These are phyloP conservation scores for Phyllostomus hastatus DNA, from an alignment of 2,113 vertebrate species.

Conservation along the genomic window DNA sequence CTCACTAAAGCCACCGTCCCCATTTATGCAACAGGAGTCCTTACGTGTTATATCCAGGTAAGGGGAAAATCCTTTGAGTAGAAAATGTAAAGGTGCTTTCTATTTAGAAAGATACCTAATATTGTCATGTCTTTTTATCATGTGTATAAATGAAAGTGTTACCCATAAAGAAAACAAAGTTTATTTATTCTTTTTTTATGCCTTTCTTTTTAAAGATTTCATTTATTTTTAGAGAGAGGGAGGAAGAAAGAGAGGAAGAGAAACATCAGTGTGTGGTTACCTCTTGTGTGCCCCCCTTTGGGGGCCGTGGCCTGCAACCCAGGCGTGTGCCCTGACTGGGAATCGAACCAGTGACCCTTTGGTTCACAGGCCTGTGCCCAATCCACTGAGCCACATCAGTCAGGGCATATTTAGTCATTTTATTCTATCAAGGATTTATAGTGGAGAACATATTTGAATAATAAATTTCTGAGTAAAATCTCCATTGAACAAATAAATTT, in stretches of 20 bases:
- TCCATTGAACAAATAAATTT: slow-evolving; percentile 6
- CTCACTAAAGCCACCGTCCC: slow-evolving; percentile 99
- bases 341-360: too few relatives aligned
- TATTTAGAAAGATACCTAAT: background rate
- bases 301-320: too few relatives aligned
- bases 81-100: background rate
- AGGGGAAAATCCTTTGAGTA: background rate
- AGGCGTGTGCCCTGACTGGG: too few relatives aligned
- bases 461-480: background rate
- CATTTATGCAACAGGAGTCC: slow-evolving; percentile 98
- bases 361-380: too few relatives aligned
- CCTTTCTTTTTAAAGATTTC: too few relatives aligned
- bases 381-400: too few relatives aligned
- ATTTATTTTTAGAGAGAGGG: too few relatives aligned
- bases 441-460: background rate
- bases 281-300: too few relatives aligned
- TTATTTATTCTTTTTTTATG: background rate
- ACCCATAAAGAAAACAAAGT: slow-evolving; percentile 1
- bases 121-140: background rate
- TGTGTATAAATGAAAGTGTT: slow-evolving; percentile 7
- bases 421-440: slow-evolving; percentile 19
- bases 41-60: slow-evolving; percentile 99
- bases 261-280: too few relatives aligned
- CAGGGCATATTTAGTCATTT: background rate
- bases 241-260: too few relatives aligned